Conservation (phyloP, 2,113 vertebrate species). For the Oplegnathus fasciatus region DNA sequence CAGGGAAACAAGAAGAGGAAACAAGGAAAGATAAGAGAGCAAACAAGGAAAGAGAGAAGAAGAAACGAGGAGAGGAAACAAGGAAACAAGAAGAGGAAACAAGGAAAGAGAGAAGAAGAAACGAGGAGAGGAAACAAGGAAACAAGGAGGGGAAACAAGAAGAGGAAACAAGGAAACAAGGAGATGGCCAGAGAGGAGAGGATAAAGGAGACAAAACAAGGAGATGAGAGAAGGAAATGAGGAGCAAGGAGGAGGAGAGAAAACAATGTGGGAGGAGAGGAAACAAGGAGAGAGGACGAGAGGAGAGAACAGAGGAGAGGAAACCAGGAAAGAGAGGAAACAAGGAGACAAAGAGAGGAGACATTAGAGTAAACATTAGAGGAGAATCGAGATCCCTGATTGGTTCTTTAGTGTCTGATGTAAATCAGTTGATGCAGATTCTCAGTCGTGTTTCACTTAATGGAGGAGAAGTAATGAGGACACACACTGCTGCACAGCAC, state of each 20-base stretch:
- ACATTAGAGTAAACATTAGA: background rate
- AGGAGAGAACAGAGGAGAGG: too few relatives aligned
- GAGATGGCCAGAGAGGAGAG: background rate
- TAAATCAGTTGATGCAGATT: conserved; percentile 31
- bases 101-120: background rate
- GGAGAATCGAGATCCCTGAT: background rate
- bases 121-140: background rate
- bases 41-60: background rate
- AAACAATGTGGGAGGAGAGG: too few relatives aligned
- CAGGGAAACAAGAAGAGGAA: accelerated
- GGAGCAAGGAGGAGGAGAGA: too few relatives aligned
- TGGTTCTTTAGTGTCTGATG: conserved; percentile 7
- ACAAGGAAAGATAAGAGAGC: background rate
- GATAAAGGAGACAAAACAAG: background rate
- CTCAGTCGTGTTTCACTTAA: conserved; percentile 18
- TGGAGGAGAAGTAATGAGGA: conserved; percentile 25
- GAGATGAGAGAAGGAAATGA: too few relatives aligned
- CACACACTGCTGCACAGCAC: conserved; percentile 4
- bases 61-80: background rate
- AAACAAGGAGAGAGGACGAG: too few relatives aligned
- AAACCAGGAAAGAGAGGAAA: too few relatives aligned
- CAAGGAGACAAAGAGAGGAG: background rate
- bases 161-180: too few relatives aligned
- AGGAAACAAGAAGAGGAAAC: too few relatives aligned
- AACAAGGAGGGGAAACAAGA: too few relatives aligned